Evolutionary conservation across 2,888 invertebrate genomes (phyloP), one percentile per base, ranked within the genome.

Genomic region (Creontiades dilutus): DNA sequence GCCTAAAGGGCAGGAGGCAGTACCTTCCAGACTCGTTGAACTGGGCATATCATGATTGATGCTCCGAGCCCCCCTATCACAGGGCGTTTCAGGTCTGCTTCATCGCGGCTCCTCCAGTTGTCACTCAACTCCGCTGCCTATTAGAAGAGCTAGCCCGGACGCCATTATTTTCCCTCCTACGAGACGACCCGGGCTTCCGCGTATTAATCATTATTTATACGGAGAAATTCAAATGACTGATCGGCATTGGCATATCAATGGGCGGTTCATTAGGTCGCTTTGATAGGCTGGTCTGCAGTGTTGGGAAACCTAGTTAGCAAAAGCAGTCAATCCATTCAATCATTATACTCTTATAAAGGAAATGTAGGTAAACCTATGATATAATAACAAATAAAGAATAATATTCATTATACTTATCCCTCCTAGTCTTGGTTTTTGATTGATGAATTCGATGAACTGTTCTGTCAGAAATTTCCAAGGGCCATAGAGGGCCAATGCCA

Each of bases 81-180:
- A 14, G 13, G 28, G 78, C 28, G 78, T 28, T 78, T 78, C 46
- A 28, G 28, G 46, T 16, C 46, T 27, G 5, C 78, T 46, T 28
- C 37, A 14, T 78, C 78, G 27, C 78, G 13, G 16, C 78, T 47
- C 78, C 47, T 14, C 37, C n/a, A 80, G 78, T 80, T 80, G 78
- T 80, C 78, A 80, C 78, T 80, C 78, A 80, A 46, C 27, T 27
- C n/a, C n/a, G n/a, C 76, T 5, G 78, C 78, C 78, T 80, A 80
- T 80, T 80, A 80, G 78, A 47, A 16, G 46, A 80, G 37, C 78
- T 28, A 16, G 16, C n/a, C 37, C 37, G 37, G 78, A 80, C 47
- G 78, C 78, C 78, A 80, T 80, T 80, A 80, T 80, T 80, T 80
- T 80, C 78, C 76, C 78, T 80, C 78, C 78, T 80, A 80, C 78